phyloP scores from a whole-genome alignment of 2,888 invertebrate genomes.

The Altica lythri region DNA sequence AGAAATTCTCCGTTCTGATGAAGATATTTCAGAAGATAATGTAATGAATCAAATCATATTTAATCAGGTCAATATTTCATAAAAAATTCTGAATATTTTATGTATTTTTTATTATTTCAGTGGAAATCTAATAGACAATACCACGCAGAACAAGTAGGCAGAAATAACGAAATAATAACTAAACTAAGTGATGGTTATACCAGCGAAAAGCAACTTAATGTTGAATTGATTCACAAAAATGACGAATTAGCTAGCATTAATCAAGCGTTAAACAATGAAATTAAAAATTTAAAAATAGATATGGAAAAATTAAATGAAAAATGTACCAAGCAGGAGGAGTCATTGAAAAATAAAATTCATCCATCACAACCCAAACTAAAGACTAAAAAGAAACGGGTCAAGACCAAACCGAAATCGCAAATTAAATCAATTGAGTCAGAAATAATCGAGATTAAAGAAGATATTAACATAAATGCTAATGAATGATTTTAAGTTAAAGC shows the following conservation, averaged over 20 bases:
- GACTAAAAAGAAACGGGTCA: too few species aligned
- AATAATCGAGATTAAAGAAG: too few species aligned
- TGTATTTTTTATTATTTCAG: slow-evolving; percentile 31
- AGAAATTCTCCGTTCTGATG: slow-evolving; percentile 25
- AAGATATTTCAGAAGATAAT: slow-evolving; percentile 27
- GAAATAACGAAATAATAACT: slow-evolving; percentile 30
- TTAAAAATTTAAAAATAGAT: slow-evolving; percentile 14
- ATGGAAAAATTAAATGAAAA: slow-evolving; percentile 13
- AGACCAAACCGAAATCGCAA: too few species aligned
- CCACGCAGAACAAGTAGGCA: slow-evolving; percentile 29
- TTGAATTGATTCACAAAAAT: slow-evolving; percentile 32
- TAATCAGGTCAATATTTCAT: slow-evolving; percentile 30
- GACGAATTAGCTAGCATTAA: slow-evolving; percentile 22
- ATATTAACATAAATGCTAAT: too few species aligned
- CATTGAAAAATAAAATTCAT: too few species aligned
- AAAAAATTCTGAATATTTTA: too few species aligned
- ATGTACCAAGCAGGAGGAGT: too few species aligned
- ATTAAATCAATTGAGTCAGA: too few species aligned
- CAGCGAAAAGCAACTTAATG: slow-evolving; percentile 30
- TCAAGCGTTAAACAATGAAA: too few species aligned
- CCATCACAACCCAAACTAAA: too few species aligned
- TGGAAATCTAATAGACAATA: slow-evolving; percentile 34
- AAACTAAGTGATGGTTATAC: slow-evolving; percentile 25
- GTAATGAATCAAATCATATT: slow-evolving; percentile 31
- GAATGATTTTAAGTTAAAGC: too few species aligned